Percentiles rank a stretch among this genome's conserved stretches.
phyloP scores from a whole-genome alignment of 2,888 invertebrate genomes.

The Tetramorium bicarinatum region DNA sequence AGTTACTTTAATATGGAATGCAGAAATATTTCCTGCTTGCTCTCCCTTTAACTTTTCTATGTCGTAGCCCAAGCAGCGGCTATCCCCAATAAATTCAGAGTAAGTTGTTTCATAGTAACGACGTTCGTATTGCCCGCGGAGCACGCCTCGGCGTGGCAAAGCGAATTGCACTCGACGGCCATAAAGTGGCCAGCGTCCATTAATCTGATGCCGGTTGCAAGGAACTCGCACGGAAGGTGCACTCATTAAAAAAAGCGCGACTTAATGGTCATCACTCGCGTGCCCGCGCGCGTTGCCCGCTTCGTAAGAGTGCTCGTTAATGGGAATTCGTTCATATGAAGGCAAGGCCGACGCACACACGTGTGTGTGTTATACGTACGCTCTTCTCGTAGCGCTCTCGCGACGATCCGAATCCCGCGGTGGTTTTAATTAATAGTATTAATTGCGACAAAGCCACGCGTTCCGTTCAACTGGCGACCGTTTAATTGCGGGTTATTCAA shows the following conservation, averaged over 20 bases:
- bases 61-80: not conserved
- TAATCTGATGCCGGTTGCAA: slow-evolving; percentile 54
- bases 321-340: slow-evolving; percentile 49
- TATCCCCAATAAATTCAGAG: slow-evolving; percentile 49
- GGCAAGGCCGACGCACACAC: not conserved
- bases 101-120: slow-evolving; percentile 18
- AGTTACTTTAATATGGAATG: slow-evolving; percentile 38
- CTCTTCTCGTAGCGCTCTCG: not conserved
- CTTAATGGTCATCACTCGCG: slow-evolving; percentile 58
- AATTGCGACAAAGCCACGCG: slow-evolving; percentile 51
- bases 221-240: slow-evolving; percentile 40
- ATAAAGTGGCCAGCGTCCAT: slow-evolving; percentile 49
- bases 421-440: slow-evolving; percentile 58
- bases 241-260: slow-evolving; percentile 53
- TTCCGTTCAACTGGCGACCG: slow-evolving; percentile 47
- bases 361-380: not conserved
- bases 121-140: not conserved
- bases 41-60: slow-evolving; percentile 22
- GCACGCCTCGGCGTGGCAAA: slow-evolving; percentile 11
- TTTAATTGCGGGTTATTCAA: slow-evolving; percentile 57
- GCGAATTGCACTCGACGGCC: slow-evolving; percentile 49
- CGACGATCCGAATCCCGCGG: slow-evolving; percentile 35
- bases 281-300: slow-evolving; percentile 27
- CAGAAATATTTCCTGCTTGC: slow-evolving; percentile 47
- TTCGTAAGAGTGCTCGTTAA: slow-evolving; percentile 28